phyloP scores from a whole-genome alignment of 2,797 vertebrate genomes.

The Amblyopsis hoosieri region DNA sequence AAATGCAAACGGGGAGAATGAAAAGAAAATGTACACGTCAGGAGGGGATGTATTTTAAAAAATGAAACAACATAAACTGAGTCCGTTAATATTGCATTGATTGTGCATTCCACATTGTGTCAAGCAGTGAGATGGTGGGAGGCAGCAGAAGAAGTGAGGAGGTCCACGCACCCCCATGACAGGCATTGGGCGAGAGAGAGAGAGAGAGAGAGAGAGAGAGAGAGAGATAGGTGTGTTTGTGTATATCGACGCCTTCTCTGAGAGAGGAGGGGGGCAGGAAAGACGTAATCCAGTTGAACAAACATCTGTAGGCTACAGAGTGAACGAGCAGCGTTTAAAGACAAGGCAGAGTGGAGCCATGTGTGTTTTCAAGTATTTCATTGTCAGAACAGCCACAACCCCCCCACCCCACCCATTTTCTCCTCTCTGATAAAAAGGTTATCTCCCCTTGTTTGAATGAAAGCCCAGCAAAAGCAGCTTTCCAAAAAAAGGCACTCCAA shows the following conservation, averaged over 20 bases:
- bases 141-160: constrained; percentile 51
- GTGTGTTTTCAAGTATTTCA: constrained; percentile 87
- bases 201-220: background rate
- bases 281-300: no score
- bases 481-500: constrained; percentile 98
- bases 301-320: no score
- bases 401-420: constrained; percentile 52
- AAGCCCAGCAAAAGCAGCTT: constrained; percentile 91
- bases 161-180: constrained; percentile 33
- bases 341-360: no score
- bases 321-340: no score
- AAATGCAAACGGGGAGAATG: constrained; percentile 72
- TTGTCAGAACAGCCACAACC: constrained; percentile 77
- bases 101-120: constrained; percentile 89
- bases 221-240: constrained; percentile 62
- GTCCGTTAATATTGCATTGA: constrained; percentile 94
- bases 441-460: constrained; percentile 67
- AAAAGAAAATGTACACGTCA: constrained; percentile 74
- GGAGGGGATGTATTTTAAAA: constrained; percentile 49
- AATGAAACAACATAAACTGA: constrained; percentile 58
- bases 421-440: constrained; percentile 39
- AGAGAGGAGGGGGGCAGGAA: constrained; percentile 30
- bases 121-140: constrained; percentile 81
- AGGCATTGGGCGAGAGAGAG: background rate
- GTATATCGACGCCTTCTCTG: constrained; percentile 11